phyloP scores from a whole-genome alignment of 2,797 vertebrate species.

The Pseudochromis fuscus region DNA sequence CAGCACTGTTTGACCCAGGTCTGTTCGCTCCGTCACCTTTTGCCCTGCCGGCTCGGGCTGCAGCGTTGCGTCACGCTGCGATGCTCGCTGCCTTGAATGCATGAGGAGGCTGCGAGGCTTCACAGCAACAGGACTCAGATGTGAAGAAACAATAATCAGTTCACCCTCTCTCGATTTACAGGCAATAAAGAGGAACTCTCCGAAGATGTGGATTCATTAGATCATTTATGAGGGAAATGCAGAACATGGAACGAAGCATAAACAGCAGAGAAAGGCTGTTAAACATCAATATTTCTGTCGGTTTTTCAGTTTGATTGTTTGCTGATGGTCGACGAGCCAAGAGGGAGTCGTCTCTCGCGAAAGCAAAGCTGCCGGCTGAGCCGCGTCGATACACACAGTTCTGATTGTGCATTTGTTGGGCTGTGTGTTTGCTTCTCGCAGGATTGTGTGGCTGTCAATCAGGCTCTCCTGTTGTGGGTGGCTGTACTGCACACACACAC shows the following conservation, averaged over 20 bases:
- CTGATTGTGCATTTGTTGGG: conserved; percentile 36
- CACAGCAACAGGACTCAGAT: not conserved
- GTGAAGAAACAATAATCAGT: conserved; percentile 17
- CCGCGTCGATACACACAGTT: conserved; percentile 17
- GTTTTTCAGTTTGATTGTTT: conserved; percentile 14
- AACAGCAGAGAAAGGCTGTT: conserved; percentile 1
- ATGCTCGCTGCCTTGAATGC: conserved; percentile 5
- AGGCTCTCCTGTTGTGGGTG: conserved; percentile 45
- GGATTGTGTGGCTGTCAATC: conserved; percentile 51
- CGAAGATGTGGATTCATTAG: not conserved
- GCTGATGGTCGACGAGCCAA: not conserved
- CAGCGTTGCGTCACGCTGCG: conserved; percentile 54
- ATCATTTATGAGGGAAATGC: not conserved
- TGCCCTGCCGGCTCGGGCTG: conserved; percentile 45
- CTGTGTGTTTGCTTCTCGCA: conserved; percentile 22
- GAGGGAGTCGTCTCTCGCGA: conserved; percentile 15
- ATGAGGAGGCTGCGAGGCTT: not conserved
- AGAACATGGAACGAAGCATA: not conserved
- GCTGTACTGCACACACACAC: conserved; percentile 36
- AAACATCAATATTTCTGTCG: conserved; percentile 14
- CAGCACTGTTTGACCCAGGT: conserved; percentile 23
- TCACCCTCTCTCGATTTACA: conserved; percentile 13
- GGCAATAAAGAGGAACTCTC: conserved; percentile 14
- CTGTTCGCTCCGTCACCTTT: conserved; percentile 22
- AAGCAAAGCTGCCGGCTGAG: conserved; percentile 39